These are phyloP conservation scores for Euthynnus affinis DNA, from an alignment of 2,797 vertebrate species.

Conservation along the genomic window DNA sequence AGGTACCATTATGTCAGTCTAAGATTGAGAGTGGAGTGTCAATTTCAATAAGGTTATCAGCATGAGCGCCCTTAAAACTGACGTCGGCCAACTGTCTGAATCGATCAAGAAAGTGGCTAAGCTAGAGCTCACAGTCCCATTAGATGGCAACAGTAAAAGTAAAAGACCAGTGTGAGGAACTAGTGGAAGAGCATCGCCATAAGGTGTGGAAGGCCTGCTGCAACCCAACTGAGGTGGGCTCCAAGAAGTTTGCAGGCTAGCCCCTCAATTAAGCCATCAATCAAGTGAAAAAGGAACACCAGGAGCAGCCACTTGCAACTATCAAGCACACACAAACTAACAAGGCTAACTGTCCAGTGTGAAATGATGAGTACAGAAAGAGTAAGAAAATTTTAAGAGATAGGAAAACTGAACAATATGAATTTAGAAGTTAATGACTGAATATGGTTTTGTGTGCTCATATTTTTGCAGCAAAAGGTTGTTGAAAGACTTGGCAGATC, in stretches of 20 bases:
- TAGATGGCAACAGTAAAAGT: not conserved
- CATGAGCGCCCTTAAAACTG: slow-evolving; percentile 6
- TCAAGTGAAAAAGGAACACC: not conserved
- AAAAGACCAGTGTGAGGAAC: not conserved
- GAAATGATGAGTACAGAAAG: not conserved
- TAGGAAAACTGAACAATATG: not conserved
- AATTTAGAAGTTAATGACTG: not conserved
- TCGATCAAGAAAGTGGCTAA: not conserved
- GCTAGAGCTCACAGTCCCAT: slow-evolving; percentile 9
- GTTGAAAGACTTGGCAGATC: not conserved
- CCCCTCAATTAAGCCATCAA: not conserved
- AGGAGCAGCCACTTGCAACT: not conserved
- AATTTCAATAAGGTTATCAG: slow-evolving; percentile 22
- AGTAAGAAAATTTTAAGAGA: not conserved
- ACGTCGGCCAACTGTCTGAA: slow-evolving; percentile 13
- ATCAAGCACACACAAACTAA: slow-evolving; percentile 3
- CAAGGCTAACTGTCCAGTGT: not conserved
- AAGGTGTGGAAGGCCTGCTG: not conserved
- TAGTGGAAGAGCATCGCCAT: not conserved
- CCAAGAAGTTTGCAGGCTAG: not conserved
- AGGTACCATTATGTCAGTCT: not conserved
- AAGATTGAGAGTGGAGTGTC: slow-evolving; percentile 15
- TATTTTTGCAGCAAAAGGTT: not conserved
- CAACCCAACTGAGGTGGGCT: not conserved
- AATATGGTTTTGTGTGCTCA: not conserved